phyloP scores from a whole-genome alignment of 2,888 invertebrate genomes.

The Hypena proboscidalis region DNA sequence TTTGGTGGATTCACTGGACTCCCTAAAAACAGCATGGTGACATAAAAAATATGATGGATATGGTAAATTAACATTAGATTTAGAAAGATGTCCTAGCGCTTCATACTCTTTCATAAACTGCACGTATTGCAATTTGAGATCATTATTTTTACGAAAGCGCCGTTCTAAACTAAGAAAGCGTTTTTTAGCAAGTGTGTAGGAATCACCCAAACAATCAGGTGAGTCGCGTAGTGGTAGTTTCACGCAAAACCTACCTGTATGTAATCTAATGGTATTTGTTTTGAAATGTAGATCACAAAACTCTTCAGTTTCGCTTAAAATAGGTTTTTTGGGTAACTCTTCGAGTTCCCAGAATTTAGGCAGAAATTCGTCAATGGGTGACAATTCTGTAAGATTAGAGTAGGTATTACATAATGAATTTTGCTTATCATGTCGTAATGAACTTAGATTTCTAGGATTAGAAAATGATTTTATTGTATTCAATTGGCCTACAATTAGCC shows the following conservation, averaged over 20 bases:
- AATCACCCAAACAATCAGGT: neutral
- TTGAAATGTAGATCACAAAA: neutral
- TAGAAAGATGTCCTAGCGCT: conserved; percentile 32
- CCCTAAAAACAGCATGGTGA: conserved; percentile 54
- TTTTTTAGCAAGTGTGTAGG: neutral
- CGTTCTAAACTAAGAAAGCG: neutral
- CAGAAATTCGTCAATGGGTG: neutral
- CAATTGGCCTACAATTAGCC: too few species aligned
- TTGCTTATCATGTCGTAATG: too few species aligned
- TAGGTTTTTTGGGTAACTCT: neutral
- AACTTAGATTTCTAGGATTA: too few species aligned
- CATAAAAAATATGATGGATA: conserved; percentile 46
- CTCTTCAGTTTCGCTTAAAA: neutral
- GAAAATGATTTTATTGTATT: too few species aligned
- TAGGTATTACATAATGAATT: too few species aligned
- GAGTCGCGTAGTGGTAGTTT: neutral
- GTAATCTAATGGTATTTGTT: neutral
- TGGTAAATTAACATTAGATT: neutral
- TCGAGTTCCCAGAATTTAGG: neutral
- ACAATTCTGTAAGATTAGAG: too few species aligned
- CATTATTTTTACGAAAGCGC: conserved; percentile 1
- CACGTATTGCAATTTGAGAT: conserved; percentile 20
- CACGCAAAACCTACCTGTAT: neutral
- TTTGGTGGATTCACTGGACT: conserved; percentile 35
- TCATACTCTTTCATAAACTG: conserved; percentile 35